phyloP scores from a whole-genome alignment of 2,113 vertebrate genomes.

The Eulemur rufifrons region DNA sequence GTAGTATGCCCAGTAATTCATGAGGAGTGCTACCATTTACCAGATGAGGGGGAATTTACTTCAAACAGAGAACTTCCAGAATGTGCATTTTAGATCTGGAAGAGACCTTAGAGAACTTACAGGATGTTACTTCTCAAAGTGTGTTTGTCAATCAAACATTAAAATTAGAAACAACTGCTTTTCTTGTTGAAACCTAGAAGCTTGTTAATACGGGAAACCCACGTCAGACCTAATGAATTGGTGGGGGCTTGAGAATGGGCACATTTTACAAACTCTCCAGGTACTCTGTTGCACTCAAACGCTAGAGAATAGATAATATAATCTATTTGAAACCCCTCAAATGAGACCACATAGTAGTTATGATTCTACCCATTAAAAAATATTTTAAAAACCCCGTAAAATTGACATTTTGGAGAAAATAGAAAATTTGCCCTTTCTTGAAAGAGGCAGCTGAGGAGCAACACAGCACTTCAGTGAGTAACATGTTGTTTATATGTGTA shows the following conservation, averaged over 20 bases:
- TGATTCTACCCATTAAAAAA: background rate
- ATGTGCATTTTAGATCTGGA: constrained; percentile 28
- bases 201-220: background rate
- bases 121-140: background rate
- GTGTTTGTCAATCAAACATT: background rate
- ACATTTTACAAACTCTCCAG: background rate
- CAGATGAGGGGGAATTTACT: background rate
- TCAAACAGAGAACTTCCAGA: constrained; percentile 24
- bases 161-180: background rate
- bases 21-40: background rate
- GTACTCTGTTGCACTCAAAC: background rate
- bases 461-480: background rate
- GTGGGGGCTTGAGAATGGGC: background rate
- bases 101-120: background rate
- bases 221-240: background rate
- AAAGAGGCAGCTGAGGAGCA: background rate
- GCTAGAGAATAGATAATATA: background rate
- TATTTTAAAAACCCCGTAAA: background rate
- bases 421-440: constrained; percentile 4
- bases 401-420: background rate
- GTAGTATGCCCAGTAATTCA: background rate
- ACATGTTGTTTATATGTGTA: background rate
- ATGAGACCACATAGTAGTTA: background rate
- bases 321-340: background rate
- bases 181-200: background rate